These are phyloP conservation scores for Varecia variegata DNA, from an alignment of 2,797 vertebrate genomes.

Conservation along the genomic window DNA sequence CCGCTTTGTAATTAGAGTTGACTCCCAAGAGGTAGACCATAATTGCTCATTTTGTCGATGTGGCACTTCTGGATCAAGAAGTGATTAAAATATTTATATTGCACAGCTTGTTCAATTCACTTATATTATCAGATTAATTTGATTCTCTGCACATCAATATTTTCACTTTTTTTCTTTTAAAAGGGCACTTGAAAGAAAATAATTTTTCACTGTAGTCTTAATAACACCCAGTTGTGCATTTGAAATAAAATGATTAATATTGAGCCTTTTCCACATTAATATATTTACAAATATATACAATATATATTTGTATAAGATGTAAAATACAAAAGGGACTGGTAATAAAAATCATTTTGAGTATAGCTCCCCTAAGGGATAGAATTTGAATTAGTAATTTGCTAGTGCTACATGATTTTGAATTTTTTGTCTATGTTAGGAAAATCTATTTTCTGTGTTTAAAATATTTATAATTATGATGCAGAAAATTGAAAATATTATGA, in stretches of 20 bases:
- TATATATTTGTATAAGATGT: background rate
- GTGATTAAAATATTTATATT: slow-evolving; percentile 95
- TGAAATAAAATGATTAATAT: slow-evolving; percentile 43
- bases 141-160: slow-evolving; percentile 84
- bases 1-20: slow-evolving; percentile 86
- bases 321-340: slow-evolving; percentile 66
- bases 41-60: slow-evolving; percentile 95
- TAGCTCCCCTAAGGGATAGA: slow-evolving; percentile 20
- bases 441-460: background rate
- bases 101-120: slow-evolving; percentile 87
- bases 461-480: slow-evolving; percentile 2
- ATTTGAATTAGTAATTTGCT: slow-evolving; percentile 56
- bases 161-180: slow-evolving; percentile 75
- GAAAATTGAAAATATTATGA: background rate
- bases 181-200: slow-evolving; percentile 82
- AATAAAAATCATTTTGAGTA: slow-evolving; percentile 55
- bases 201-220: slow-evolving; percentile 75
- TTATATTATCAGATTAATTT: slow-evolving; percentile 87
- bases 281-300: slow-evolving; percentile 54
- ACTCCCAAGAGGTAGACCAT: slow-evolving; percentile 88
- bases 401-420: background rate
- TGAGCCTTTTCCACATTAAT: slow-evolving; percentile 50
- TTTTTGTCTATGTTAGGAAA: background rate
- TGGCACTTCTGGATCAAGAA: slow-evolving; percentile 90
- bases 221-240: slow-evolving; percentile 58